These are phyloP conservation scores for Chrysochloris asiatica DNA, from an alignment of 2,113 vertebrate genomes.

Conservation along the genomic window DNA sequence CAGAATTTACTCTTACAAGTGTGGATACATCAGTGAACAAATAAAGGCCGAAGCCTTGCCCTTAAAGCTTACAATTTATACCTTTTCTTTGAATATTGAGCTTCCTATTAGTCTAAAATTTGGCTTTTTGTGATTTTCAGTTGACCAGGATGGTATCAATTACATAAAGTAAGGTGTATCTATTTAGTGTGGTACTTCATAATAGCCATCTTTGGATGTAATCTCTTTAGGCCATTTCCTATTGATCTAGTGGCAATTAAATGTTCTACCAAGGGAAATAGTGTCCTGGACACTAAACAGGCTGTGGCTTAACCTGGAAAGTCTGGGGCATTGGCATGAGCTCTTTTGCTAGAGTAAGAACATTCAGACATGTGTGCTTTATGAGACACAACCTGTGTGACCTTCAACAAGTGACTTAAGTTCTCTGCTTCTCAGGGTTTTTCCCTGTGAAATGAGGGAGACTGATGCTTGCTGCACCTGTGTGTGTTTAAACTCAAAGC, in stretches of 20 bases:
- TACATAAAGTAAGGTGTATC: no score
- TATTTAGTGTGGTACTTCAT: not conserved
- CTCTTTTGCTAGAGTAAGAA: not conserved
- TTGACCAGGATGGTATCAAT: not conserved
- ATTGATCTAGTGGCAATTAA: not conserved
- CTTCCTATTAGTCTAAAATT: not conserved
- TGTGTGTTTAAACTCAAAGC: not conserved
- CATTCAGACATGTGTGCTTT: not conserved
- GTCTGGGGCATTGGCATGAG: no score
- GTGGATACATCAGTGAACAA: no score
- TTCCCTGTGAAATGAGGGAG: not conserved
- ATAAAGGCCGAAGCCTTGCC: no score
- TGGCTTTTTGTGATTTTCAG: not conserved
- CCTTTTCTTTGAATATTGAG: not conserved
- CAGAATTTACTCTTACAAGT: not conserved
- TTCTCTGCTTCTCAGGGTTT: not conserved
- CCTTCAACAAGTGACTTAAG: not conserved
- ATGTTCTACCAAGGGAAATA: not conserved
- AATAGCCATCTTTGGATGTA: not conserved
- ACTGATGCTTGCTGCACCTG: not conserved
- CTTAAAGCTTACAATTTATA: not conserved
- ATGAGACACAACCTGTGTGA: fast-evolving
- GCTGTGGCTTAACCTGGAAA: fast-evolving
- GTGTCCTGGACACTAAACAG: not conserved
- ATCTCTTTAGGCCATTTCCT: not conserved